Base-by-base conservation (phyloP, 2,797 vertebrate genomes). In the Bucorvus abyssinicus region DNA sequence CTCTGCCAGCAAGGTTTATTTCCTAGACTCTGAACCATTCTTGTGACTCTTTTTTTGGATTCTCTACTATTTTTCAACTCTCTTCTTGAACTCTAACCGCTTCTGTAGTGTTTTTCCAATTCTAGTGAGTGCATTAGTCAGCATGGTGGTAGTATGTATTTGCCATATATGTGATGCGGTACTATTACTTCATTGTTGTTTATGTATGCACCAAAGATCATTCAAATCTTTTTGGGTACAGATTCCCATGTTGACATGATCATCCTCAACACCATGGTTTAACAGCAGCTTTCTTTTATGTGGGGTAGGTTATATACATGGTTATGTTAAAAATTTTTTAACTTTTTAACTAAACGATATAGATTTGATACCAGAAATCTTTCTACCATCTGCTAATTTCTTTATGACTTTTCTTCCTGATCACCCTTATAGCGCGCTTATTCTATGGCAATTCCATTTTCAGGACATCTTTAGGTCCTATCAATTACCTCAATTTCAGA, bases 201-300 rank as follows among this genome's bases (percentile, higher is more conserved):
- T 50, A 63, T 4, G 34, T 53, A 47, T 9, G 3, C 7, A n/a
- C 13, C 40, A 69, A 53, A 82, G 26, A n/a, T 16, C 14, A 53
- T 52, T 21, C 14, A 70, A 42, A 70, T 26, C 8, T 57, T 64
- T 63, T 44, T 34, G 6, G 5, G 26, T 34, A 50, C 6, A 42
- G 15, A 36, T 78, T 76, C 84, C 15, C 3, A 2, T 50, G 14
- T 19, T 78, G 16, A 29, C 13, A 13, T 65, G 14, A n/a, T 45
- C 16, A 12, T 30, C 19, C 32, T 77, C 34, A 49, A 45, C 6
- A 49, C 5, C 3, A 21, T 0, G 1, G 15, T 73, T 77, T 67
- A 63, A 44, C 7, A 6, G 18, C 8, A 26, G 6, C 4, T 8
- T 68, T 55, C 30, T 19, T 2, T 76, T 59, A 40, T 7, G 4